Conservation (phyloP, 2,113 vertebrate species). For the Rhinogobius similis region DNA sequence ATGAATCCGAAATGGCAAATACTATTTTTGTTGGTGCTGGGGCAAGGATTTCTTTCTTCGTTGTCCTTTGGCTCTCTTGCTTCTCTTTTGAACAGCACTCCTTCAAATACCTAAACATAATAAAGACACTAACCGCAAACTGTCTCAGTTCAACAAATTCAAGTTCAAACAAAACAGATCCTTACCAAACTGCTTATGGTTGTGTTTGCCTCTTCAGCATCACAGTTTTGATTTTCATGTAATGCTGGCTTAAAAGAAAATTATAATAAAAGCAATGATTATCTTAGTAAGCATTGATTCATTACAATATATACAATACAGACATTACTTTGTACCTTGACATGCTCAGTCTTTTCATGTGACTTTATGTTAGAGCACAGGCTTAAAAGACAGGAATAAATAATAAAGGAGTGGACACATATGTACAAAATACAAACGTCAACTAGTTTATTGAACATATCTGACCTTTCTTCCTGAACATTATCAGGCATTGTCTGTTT, state of each 20-base stretch:
- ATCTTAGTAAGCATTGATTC: not conserved
- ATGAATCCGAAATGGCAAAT: slow-evolving; percentile 3
- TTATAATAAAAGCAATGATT: not conserved
- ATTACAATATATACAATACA: too few species aligned
- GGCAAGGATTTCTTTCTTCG: slow-evolving; percentile 17
- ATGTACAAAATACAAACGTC: not conserved
- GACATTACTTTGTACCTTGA: too few species aligned
- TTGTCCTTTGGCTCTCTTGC: slow-evolving; percentile 33
- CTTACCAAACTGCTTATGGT: slow-evolving; percentile 81
- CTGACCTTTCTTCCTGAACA: not conserved
- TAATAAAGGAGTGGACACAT: not conserved
- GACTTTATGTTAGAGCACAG: not conserved
- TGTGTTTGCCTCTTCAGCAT: slow-evolving; percentile 74
- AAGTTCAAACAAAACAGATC: not conserved
- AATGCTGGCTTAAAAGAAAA: slow-evolving; percentile 13
- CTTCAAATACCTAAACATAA: slow-evolving; percentile 42
- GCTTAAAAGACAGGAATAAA: not conserved
- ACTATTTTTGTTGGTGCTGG: slow-evolving; percentile 65
- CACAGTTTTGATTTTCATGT: slow-evolving; percentile 73
- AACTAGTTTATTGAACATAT: not conserved
- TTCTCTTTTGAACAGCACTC: slow-evolving; percentile 26
- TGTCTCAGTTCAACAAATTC: not conserved
- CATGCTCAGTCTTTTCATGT: not conserved
- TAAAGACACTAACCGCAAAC: slow-evolving; percentile 4
- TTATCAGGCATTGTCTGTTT: slow-evolving; percentile 57